phyloP scores from a whole-genome alignment of 2,113 vertebrate species.

The Chamaea fasciata region DNA sequence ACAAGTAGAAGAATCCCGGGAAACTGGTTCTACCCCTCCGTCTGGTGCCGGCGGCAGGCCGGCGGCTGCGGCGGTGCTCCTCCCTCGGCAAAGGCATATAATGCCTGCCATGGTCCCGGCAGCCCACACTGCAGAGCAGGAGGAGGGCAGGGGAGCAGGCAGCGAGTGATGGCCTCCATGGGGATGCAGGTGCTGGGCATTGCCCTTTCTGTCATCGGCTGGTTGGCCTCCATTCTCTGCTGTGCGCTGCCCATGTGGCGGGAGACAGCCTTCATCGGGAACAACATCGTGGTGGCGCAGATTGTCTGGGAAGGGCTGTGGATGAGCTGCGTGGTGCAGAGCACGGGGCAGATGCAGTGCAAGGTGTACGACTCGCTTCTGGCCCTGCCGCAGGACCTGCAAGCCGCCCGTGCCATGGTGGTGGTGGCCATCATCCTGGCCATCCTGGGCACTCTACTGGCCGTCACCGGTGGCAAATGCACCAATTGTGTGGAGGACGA shows the following conservation, averaged over 20 bases:
- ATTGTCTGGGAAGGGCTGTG: conserved; percentile 93
- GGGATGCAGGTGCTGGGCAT: conserved; percentile 88
- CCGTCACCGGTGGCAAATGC: conserved; percentile 87
- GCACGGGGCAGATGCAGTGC: conserved; percentile 90
- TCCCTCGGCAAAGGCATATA: conserved; percentile 65
- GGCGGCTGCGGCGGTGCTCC: conserved; percentile 35
- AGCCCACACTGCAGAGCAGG: not conserved
- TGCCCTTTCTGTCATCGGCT: conserved; percentile 82
- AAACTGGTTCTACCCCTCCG: conserved; percentile 71
- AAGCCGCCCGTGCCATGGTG: conserved; percentile 82
- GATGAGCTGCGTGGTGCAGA: conserved; percentile 91
- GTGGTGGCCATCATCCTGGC: conserved; percentile 77
- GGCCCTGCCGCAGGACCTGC: conserved; percentile 79
- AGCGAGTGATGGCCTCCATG: conserved; percentile 78
- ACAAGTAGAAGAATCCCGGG: conserved; percentile 66
- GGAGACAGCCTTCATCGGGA: conserved; percentile 86
- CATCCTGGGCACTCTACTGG: conserved; percentile 74
- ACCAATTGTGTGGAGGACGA: conserved; percentile 87
- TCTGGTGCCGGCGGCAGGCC: conserved; percentile 28
- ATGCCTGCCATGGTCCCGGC: conserved; percentile 5
- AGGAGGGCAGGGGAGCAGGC: not conserved
- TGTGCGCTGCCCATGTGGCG: conserved; percentile 89
- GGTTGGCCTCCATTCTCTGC: conserved; percentile 79
- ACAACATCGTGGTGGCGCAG: conserved; percentile 86
- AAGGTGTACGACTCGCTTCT: conserved; percentile 85